phyloP scores from a whole-genome alignment of 2,113 vertebrate genomes.

The Candoia aspera region DNA sequence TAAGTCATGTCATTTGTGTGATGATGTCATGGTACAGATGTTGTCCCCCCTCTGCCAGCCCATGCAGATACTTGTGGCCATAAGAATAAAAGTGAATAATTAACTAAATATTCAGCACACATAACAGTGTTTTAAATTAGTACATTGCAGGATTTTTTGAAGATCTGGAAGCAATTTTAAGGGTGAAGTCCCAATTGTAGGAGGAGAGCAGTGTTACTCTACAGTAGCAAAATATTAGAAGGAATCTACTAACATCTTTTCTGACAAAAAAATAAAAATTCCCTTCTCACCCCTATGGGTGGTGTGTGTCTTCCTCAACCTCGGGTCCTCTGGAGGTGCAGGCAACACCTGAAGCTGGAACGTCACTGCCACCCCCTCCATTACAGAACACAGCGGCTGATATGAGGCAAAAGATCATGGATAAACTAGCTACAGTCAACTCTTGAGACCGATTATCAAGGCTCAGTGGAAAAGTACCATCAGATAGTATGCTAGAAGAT shows the following conservation, averaged over 20 bases:
- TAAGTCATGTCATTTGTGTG: not conserved
- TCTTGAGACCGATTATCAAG: no score
- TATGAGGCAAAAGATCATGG: no score
- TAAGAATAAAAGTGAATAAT: not conserved
- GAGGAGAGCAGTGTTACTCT: not conserved
- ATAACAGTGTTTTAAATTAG: not conserved
- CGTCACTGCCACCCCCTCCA: no score
- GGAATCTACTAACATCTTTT: not conserved
- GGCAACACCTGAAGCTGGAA: no score
- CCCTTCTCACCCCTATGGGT: no score
- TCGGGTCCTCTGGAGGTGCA: no score
- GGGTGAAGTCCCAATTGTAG: not conserved
- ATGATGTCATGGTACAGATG: not conserved
- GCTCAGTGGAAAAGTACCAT: no score
- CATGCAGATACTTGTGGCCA: not conserved
- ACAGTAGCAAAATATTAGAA: not conserved
- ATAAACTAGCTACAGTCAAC: no score
- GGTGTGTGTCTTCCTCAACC: no score
- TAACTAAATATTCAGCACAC: not conserved
- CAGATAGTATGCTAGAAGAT: no score
- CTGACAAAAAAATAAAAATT: no score
- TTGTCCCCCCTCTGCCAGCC: not conserved
- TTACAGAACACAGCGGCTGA: no score
- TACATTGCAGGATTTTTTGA: not conserved
- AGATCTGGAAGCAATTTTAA: not conserved